Evolutionary conservation across 2,797 vertebrate genomes (phyloP).

Genomic region (Crocodylus rhombifer): DNA sequence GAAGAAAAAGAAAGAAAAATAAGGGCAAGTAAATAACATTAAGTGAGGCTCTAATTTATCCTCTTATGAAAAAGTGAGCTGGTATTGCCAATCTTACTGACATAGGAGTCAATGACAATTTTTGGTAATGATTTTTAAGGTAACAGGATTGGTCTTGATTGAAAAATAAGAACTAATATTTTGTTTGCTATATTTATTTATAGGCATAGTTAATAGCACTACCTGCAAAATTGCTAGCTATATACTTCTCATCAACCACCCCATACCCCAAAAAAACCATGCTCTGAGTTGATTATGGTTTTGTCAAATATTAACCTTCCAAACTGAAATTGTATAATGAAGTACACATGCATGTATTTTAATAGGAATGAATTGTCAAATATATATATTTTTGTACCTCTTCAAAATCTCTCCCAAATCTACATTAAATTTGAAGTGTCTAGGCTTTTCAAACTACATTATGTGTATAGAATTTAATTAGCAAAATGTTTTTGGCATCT

Average conservation of each 20-base stretch:
- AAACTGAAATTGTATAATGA: not conserved
- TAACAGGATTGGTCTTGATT: not conserved
- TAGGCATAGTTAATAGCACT: not conserved
- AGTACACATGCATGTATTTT: not conserved
- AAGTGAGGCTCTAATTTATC: not conserved
- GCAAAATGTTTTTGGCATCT: not conserved
- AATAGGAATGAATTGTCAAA: not conserved
- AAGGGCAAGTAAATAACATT: constrained; percentile 35
- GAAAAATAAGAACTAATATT: not conserved
- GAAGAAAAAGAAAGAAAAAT: not conserved
- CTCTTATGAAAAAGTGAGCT: constrained; percentile 31
- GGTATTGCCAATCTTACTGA: not conserved
- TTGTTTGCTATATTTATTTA: not conserved
- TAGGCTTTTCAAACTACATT: too few species aligned
- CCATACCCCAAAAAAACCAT: too few species aligned
- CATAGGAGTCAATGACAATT: not conserved
- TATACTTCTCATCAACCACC: too few species aligned
- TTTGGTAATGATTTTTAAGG: not conserved
- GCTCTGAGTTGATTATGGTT: too few species aligned
- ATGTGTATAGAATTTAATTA: not conserved
- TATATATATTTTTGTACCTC: not conserved
- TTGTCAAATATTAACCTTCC: not conserved
- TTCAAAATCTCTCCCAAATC: not conserved
- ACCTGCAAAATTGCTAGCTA: not conserved
- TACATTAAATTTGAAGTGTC: too few species aligned